Conservation (phyloP, 2,797 vertebrate species). For the Platyrinchus mystaceus region DNA sequence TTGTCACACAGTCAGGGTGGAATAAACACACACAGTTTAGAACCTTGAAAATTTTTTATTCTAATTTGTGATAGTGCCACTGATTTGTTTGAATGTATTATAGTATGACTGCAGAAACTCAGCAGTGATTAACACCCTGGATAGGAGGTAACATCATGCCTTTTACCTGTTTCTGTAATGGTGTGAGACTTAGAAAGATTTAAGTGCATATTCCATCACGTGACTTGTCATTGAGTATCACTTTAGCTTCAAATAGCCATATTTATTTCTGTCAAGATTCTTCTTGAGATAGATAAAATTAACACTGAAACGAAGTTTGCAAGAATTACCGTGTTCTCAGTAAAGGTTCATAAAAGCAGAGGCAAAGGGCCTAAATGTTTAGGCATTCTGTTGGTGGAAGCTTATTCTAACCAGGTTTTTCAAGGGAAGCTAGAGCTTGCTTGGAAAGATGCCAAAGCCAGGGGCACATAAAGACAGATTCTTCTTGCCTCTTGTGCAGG, state of each 20-base stretch:
- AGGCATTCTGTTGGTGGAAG: not conserved
- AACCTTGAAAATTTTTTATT: not conserved
- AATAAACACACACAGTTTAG: constrained; percentile 52
- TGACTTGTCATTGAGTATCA: not conserved
- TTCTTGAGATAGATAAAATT: not conserved
- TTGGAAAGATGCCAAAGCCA: not conserved
- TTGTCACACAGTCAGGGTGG: constrained; percentile 44
- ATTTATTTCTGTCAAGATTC: not conserved
- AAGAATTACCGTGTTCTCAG: not conserved
- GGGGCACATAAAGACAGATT: not conserved
- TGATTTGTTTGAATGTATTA: constrained; percentile 25
- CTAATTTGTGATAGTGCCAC: not conserved
- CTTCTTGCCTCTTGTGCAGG: not conserved
- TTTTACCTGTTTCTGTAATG: not conserved
- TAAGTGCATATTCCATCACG: not conserved
- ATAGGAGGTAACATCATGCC: not conserved
- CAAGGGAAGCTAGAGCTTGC: not conserved
- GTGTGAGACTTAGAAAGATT: not conserved
- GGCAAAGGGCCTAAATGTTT: not conserved
- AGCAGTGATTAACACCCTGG: not conserved
- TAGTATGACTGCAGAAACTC: constrained; percentile 4
- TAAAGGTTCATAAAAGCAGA: not conserved
- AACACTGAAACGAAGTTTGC: not conserved
- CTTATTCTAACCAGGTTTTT: not conserved
- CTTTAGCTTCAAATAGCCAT: not conserved